Evolutionary conservation across 2,888 invertebrate species (phyloP).

Genomic region (Latheticus oryzae): DNA sequence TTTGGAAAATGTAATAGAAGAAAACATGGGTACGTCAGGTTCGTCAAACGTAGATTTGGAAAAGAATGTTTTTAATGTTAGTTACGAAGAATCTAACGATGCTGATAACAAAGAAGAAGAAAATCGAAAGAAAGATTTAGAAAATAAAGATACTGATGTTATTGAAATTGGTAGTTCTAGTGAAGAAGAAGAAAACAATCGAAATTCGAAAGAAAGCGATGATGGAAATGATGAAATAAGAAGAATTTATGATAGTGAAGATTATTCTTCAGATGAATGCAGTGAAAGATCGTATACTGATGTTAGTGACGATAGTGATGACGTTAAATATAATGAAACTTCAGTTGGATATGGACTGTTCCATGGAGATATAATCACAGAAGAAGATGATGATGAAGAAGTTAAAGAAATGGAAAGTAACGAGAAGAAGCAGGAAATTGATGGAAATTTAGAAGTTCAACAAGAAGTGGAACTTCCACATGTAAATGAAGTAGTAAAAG

Average conservation of each 20-base stretch:
- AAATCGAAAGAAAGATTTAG: constrained; percentile 10
- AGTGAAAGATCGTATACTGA: constrained; percentile 7
- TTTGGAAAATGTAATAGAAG: constrained; percentile 30
- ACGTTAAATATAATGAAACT: background rate
- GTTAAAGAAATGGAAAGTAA: background rate
- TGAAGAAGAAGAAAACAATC: constrained; percentile 26
- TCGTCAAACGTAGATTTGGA: constrained; percentile 20
- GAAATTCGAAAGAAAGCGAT: background rate
- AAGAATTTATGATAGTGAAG: constrained; percentile 13
- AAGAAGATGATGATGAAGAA: background rate
- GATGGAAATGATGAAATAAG: constrained; percentile 9
- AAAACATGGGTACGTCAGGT: constrained; percentile 17
- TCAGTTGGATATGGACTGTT: constrained; percentile 15
- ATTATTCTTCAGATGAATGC: constrained; percentile 1
- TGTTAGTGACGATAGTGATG: constrained; percentile 10
- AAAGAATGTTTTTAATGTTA: constrained; percentile 31
- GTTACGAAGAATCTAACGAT: background rate
- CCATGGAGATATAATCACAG: constrained; percentile 8
- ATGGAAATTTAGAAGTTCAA: background rate
- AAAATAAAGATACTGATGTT: constrained; percentile 27
- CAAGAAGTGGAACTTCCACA: background rate
- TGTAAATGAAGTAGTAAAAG: no score
- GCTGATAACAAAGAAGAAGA: constrained; percentile 24
- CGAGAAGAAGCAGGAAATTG: background rate
- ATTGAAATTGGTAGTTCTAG: constrained; percentile 42